Evolutionary conservation across 1,140 invertebrate genomes (phyloP), one percentile per base, ranked within the genome.

Genomic region (Brachionus paranguensis): DNA sequence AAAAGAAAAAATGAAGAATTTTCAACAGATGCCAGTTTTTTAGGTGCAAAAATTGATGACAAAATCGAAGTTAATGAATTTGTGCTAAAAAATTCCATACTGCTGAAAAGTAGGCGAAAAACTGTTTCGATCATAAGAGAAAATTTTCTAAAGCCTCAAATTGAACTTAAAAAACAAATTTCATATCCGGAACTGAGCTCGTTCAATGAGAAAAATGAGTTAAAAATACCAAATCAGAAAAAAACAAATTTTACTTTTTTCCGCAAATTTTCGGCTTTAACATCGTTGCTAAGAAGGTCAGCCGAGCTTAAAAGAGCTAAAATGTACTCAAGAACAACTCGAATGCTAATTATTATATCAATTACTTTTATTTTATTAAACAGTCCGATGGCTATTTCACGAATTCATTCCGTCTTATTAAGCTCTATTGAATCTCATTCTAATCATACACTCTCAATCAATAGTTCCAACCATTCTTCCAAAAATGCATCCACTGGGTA

Each of bases 121-220:
- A 76, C 72, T 12, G 45, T 76, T 29, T 76, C 72, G 20, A 47
- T 76, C 10, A 47, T 47, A 10, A 33, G 43, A 37, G 45, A 76
- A 3, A 10, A 37, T 8, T 50, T 53, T 6, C 7, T 76, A 53
- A 50, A n/a, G 43, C 72, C 41, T 10, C 43, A 11, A 27, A 20
- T 27, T 11, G 20, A 50, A n/a, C 20, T 76, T 14, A 76, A 76
- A 47, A 76, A 29, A n/a, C 17, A 50, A 24, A 76, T 50, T 10
- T 76, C 72, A 10, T 76, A 76, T 76, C 72, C 72, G 12, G 72
- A 76, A 41, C n/a, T 76, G 43, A 76, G 72, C 10, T 76, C 72
- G 8, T 50, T 50, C 29, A 50, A 50, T 76, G 72, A 50, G 5
- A 76, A 10, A 27, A 50, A 50, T 6, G 8, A 47, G 8, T 12